phyloP scores from a whole-genome alignment of 2,113 vertebrate species.

The Monarcha castaneiventris region DNA sequence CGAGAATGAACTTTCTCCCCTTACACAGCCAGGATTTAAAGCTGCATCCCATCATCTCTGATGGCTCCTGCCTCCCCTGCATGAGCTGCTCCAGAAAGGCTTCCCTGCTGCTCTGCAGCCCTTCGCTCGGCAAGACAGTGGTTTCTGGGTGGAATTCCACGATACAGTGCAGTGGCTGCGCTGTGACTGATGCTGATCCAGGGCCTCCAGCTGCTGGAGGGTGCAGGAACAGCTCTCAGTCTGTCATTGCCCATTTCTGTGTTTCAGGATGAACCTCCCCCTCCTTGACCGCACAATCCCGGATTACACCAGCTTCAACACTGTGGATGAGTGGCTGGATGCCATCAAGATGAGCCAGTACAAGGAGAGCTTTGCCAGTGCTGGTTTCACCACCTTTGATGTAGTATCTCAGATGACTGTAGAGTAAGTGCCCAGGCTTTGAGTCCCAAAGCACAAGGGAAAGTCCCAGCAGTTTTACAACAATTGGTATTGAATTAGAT shows the following conservation, averaged over 20 bases:
- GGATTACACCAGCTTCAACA: slow-evolving; percentile 93
- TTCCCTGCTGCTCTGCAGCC: background rate
- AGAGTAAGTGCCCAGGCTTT: slow-evolving; percentile 83
- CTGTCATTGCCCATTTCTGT: background rate
- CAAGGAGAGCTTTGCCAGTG: slow-evolving; percentile 90
- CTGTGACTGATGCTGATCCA: background rate
- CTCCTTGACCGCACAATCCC: slow-evolving; percentile 92
- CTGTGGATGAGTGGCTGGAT: slow-evolving; percentile 94
- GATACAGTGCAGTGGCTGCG: fast-evolving
- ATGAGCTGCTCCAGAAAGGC: background rate
- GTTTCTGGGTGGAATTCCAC: background rate
- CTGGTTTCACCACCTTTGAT: slow-evolving; percentile 89
- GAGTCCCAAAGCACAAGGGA: background rate
- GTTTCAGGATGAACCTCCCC: slow-evolving; percentile 86
- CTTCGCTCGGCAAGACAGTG: background rate
- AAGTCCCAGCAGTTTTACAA: background rate
- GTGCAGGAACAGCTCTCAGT: background rate
- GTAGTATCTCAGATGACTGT: slow-evolving; percentile 93
- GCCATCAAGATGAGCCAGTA: slow-evolving; percentile 99
- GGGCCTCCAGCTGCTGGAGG: background rate
- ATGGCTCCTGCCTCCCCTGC: background rate
- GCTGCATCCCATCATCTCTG: background rate
- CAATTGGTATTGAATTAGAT: background rate
- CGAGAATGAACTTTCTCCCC: background rate
- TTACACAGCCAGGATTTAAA: background rate